Evolutionary conservation across 1,140 invertebrate species (phyloP).

Genomic region (Drosophila navojoa): DNA sequence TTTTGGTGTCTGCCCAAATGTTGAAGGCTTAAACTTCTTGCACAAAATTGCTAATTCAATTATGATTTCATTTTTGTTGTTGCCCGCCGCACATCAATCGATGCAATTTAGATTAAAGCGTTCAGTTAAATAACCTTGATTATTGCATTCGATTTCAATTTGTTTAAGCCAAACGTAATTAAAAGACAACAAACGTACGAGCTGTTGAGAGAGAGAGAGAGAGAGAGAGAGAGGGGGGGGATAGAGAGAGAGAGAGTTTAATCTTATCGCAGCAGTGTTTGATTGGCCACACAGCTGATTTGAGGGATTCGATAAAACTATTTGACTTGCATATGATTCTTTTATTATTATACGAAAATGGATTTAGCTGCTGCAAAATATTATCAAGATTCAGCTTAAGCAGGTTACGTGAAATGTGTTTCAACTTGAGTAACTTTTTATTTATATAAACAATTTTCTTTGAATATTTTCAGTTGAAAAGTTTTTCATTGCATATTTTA

Average conservation of each 20-base stretch:
- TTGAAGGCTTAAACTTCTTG: conserved; percentile 73
- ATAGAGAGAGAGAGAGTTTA: neutral
- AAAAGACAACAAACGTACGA: neutral
- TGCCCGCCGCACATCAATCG: neutral
- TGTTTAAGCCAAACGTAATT: neutral
- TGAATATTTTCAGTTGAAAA: too few relatives aligned
- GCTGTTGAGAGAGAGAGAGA: neutral
- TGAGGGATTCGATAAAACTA: conserved; percentile 5
- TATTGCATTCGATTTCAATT: neutral
- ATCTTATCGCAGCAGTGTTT: conserved; percentile 21
- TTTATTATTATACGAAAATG: neutral
- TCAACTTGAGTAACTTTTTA: too few relatives aligned
- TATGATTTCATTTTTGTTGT: conserved; percentile 35
- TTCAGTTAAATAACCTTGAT: neutral
- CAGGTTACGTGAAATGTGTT: too few relatives aligned
- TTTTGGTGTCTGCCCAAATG: conserved; percentile 66
- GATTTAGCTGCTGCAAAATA: neutral
- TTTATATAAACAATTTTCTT: too few relatives aligned
- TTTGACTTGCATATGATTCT: neutral
- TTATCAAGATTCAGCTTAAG: too few relatives aligned
- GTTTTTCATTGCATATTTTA: conserved; percentile 21
- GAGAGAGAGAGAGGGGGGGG: too few relatives aligned
- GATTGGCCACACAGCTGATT: neutral
- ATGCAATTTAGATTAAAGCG: neutral
- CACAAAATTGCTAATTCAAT: conserved; percentile 61